Conservation (phyloP, 2,797 vertebrate species). For the Euthynnus affinis region DNA sequence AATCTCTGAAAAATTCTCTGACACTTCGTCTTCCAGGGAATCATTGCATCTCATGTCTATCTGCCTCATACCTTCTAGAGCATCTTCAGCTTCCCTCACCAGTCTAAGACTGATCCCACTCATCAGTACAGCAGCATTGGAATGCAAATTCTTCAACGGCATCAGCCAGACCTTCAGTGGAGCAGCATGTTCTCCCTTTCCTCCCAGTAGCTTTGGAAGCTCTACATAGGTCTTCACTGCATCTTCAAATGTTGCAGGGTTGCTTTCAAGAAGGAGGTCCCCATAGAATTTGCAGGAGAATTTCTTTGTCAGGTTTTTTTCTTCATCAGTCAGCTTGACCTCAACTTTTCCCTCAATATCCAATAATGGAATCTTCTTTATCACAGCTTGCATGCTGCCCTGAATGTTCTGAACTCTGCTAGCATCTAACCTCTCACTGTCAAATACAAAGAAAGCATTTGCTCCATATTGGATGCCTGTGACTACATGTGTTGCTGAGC, state of each 20-base stretch:
- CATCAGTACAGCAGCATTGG: conserved; percentile 23
- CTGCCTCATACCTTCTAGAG: neutral
- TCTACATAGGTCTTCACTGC: conserved; percentile 53
- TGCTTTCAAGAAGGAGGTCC: conserved; percentile 56
- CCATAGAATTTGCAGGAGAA: conserved; percentile 70
- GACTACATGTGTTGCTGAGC: conserved; percentile 66
- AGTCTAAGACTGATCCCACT: conserved; percentile 39
- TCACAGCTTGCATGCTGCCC: conserved; percentile 30
- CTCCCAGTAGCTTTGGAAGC: conserved; percentile 60
- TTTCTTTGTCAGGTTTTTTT: conserved; percentile 34
- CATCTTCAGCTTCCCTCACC: neutral
- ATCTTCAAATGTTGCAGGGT: conserved; percentile 47
- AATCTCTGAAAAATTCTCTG: conserved; percentile 32
- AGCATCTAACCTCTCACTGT: conserved; percentile 40
- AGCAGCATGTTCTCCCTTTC: conserved; percentile 31
- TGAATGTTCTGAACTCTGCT: conserved; percentile 34
- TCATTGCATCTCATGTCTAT: conserved; percentile 13
- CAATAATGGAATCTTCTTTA: conserved; percentile 50
- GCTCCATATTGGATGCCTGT: conserved; percentile 68
- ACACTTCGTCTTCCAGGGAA: neutral
- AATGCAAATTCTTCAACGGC: conserved; percentile 57
- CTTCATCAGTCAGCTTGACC: conserved; percentile 38
- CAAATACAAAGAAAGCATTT: conserved; percentile 74
- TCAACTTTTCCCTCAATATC: neutral
- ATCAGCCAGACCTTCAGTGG: conserved; percentile 70